phyloP scores from a whole-genome alignment of 1,140 invertebrate genomes.

The Drosophila auraria region DNA sequence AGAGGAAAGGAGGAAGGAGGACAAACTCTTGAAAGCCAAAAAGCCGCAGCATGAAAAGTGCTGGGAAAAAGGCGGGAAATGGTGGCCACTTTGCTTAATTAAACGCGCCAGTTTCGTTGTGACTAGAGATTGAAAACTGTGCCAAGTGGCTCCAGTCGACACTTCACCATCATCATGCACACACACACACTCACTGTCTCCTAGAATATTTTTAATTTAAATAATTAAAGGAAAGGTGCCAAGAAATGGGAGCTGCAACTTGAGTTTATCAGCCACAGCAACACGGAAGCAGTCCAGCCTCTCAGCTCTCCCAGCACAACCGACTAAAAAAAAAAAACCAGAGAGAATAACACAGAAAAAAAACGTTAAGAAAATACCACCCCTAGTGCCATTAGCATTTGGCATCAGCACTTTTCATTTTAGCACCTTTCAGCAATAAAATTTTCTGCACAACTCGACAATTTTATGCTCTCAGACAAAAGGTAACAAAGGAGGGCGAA shows the following conservation, averaged over 20 bases:
- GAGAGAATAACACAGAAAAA: neutral
- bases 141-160: slow-evolving; percentile 65
- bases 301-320: too few species aligned
- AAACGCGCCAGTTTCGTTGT: slow-evolving; percentile 71
- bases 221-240: slow-evolving; percentile 72
- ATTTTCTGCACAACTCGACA: slow-evolving; percentile 79
- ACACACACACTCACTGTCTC: slow-evolving; percentile 30
- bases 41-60: slow-evolving; percentile 38
- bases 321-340: neutral
- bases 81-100: slow-evolving; percentile 82
- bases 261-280: slow-evolving; percentile 31
- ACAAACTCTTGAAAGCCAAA: slow-evolving; percentile 56
- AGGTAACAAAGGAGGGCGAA: slow-evolving; percentile 59
- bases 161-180: slow-evolving; percentile 22
- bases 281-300: slow-evolving; percentile 10
- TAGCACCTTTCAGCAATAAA: slow-evolving; percentile 83
- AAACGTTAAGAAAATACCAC: slow-evolving; percentile 18
- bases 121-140: slow-evolving; percentile 74
- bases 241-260: slow-evolving; percentile 23
- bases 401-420: slow-evolving; percentile 81
- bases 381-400: slow-evolving; percentile 43
- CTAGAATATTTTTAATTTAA: slow-evolving; percentile 75
- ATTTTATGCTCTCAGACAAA: slow-evolving; percentile 71
- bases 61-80: slow-evolving; percentile 15
- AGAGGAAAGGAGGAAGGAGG: slow-evolving; percentile 5